phyloP scores from a whole-genome alignment of 2,888 invertebrate species.

The Agrilus biguttatus region DNA sequence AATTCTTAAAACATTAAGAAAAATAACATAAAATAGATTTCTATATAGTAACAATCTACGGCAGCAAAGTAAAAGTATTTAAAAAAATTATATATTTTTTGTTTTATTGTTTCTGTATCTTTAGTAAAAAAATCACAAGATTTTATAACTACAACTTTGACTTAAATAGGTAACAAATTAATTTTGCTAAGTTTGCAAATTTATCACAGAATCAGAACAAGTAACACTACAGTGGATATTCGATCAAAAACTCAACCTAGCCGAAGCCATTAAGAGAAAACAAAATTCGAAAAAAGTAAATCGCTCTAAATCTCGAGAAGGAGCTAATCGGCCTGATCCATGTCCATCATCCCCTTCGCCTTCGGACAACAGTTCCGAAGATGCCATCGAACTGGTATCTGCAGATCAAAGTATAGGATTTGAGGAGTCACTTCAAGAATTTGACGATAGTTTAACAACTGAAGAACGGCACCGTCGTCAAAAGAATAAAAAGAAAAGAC shows the following conservation, averaged over 20 bases:
- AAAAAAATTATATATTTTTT: too few species aligned
- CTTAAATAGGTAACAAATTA: too few species aligned
- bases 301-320: slow-evolving; percentile 45
- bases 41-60: too few species aligned
- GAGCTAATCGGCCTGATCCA: slow-evolving; percentile 39
- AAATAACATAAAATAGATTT: background rate
- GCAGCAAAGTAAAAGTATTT: too few species aligned
- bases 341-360: slow-evolving; percentile 6
- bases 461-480: slow-evolving; percentile 21
- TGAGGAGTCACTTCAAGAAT: slow-evolving; percentile 30
- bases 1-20: background rate
- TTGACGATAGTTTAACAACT: slow-evolving; percentile 30
- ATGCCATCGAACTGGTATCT: slow-evolving; percentile 15
- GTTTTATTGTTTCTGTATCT: too few species aligned
- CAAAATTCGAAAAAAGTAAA: slow-evolving; percentile 28
- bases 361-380: slow-evolving; percentile 5
- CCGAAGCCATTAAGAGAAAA: slow-evolving; percentile 17
- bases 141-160: too few species aligned
- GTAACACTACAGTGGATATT: slow-evolving; percentile 18
- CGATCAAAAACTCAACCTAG: slow-evolving; percentile 18
- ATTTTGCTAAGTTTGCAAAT: background rate
- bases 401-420: slow-evolving; percentile 28
- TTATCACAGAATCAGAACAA: slow-evolving; percentile 38
- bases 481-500: slow-evolving; percentile 19
- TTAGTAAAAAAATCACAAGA: too few species aligned